These are phyloP conservation scores for Suillia variegata DNA, from an alignment of 2,888 invertebrate species.

Conservation along the genomic window DNA sequence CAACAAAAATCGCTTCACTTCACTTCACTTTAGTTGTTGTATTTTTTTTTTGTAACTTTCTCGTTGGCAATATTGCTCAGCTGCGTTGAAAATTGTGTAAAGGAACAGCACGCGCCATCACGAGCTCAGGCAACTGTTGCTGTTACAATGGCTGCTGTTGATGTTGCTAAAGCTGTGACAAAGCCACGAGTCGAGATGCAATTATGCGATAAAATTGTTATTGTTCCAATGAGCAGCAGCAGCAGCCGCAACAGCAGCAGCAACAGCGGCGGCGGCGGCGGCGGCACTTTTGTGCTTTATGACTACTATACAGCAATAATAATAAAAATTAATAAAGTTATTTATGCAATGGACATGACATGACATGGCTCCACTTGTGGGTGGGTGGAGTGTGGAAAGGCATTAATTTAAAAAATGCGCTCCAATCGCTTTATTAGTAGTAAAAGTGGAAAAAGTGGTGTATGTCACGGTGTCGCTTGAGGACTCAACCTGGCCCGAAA, in stretches of 20 bases:
- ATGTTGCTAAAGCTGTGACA: not conserved
- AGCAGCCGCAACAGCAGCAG: not conserved
- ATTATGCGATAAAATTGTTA: conserved; percentile 9
- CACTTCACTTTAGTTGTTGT: conserved; percentile 1
- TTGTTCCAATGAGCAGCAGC: not conserved
- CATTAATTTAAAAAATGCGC: conserved; percentile 14
- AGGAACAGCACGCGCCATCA: not conserved
- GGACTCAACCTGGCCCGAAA: too few species aligned
- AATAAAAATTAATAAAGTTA: not conserved
- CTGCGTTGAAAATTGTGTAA: not conserved
- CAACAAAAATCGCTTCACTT: too few species aligned
- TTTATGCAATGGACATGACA: not conserved
- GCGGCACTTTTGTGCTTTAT: conserved; percentile 13
- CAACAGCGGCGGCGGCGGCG: not conserved
- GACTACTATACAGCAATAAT: conserved; percentile 1
- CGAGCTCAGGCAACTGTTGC: not conserved
- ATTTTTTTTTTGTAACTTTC: not conserved
- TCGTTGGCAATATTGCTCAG: not conserved
- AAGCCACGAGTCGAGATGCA: conserved; percentile 7
- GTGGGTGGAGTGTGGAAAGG: not conserved
- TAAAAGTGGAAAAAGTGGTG: too few species aligned
- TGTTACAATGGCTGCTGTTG: not conserved
- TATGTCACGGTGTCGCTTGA: too few species aligned
- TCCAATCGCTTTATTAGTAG: too few species aligned
- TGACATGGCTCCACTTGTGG: too few species aligned